Conservation (phyloP, 2,113 vertebrate genomes). For the Illadopsis cleaveri region DNA sequence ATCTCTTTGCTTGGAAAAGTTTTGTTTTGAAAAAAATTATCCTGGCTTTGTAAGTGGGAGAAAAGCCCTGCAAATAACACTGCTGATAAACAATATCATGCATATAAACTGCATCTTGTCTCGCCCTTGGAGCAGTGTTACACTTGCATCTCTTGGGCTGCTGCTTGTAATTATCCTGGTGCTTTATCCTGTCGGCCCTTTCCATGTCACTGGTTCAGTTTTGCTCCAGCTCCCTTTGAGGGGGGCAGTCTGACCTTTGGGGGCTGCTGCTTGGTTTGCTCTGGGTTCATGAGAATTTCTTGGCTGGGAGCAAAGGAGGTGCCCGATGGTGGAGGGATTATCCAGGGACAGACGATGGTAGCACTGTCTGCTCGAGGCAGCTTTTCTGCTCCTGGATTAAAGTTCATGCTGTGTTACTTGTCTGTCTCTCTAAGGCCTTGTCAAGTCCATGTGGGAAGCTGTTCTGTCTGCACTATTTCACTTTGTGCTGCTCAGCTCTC, state of each 20-base stretch:
- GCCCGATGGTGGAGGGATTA: neutral
- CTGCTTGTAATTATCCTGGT: neutral
- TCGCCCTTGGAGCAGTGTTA: neutral
- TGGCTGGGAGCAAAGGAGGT: constrained; percentile 4
- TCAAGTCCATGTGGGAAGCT: constrained; percentile 56
- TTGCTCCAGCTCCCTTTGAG: neutral
- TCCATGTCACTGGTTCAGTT: neutral
- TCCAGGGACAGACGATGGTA: neutral
- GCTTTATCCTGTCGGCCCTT: neutral
- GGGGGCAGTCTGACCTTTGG: neutral
- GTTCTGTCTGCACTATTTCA: constrained; percentile 4
- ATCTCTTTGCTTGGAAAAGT: neutral
- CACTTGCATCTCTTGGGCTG: neutral
- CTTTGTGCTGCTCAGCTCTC: constrained; percentile 21
- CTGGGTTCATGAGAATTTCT: constrained; percentile 58
- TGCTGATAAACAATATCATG: neutral
- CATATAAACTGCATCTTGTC: neutral
- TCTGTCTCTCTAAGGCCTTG: constrained; percentile 47
- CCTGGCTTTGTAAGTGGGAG: neutral
- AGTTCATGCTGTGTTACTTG: constrained; percentile 28
- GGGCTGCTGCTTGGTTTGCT: neutral
- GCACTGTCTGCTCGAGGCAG: neutral
- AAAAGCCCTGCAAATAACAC: neutral
- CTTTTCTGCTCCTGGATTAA: constrained; percentile 66
- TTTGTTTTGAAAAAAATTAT: neutral